Evolutionary conservation across 2,888 invertebrate genomes (phyloP), one percentile per base, ranked within the genome.

Genomic region (Mystacides longicornis): DNA sequence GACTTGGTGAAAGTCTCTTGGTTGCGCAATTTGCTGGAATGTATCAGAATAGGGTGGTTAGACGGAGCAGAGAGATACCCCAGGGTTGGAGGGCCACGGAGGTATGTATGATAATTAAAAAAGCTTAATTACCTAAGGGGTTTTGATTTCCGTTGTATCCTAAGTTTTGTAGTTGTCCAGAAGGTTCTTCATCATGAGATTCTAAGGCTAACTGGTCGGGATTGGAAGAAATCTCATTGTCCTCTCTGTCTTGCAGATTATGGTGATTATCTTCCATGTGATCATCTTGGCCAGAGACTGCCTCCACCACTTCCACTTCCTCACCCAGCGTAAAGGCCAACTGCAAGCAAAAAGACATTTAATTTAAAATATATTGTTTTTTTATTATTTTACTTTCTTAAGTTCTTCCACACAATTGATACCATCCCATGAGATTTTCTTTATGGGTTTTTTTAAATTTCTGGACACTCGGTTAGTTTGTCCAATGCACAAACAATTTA

Each of bases 121-220:
- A n/a, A n/a, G n/a, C n/a, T n/a, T n/a, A n/a, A n/a, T 52, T 61
- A 64, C 52, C 65, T 64, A 61, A 60, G 59, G 62, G 64, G 64
- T 11, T 65, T 54, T 77, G 78, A 2, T 79, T 81, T 58, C 68
- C 79, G 63, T 69, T 79, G 69, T 77, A 74, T 65, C 73, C 74
- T 66, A 73, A 79, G 67, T 71, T 78, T 1, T 72, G 74, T 0
- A 72, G 69, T 51, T 48, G 63, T 53, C 20, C 60, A 58, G 43
- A 22, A 61, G 68, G 64, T 63, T 83, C 82, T 63, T 86, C 80
- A 60, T 86, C 86, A 16, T 79, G 74, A 7, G 86, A 81, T 67
- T 88, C 88, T 67, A 87, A 75, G 2, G 88, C 86, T 58, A 88
- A 74, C 68, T 88, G 87, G 66, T 89, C 89, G 2, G 54, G 45